Percentiles rank a stretch among this genome's conserved stretches.
Evolutionary conservation across 1,140 invertebrate species (phyloP).

Genomic region (Drosophila chauvacae): DNA sequence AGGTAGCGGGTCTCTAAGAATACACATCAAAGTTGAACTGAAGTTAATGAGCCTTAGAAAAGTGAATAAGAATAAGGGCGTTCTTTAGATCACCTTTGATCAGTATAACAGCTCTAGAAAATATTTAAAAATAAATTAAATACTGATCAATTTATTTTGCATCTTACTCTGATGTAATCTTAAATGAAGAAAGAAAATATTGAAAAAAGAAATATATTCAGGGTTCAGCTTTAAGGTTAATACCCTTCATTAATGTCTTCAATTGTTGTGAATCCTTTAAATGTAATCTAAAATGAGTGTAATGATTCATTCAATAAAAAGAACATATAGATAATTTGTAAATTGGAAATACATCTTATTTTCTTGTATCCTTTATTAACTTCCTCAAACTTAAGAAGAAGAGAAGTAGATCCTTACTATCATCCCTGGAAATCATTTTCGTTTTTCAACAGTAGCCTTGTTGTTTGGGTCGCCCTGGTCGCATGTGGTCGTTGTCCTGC

Average conservation of each 20-base stretch:
- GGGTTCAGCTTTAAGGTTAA: no score
- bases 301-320: neutral
- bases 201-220: neutral
- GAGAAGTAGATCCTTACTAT: neutral
- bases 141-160: neutral
- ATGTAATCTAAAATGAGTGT: neutral
- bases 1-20: neutral
- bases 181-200: neutral
- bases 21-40: neutral
- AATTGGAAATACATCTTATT: neutral
- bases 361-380: neutral
- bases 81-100: neutral
- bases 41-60: neutral
- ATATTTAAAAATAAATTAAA: neutral
- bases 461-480: constrained; percentile 38
- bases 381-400: neutral
- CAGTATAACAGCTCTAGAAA: neutral
- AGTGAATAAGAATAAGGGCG: no score
- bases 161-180: neutral
- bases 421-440: constrained; percentile 1
- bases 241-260: neutral
- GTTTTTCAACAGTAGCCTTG: constrained; percentile 19
- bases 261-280: neutral
- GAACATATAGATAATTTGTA: neutral
- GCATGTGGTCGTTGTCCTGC: constrained; percentile 57